Base-by-base conservation (phyloP, 2,797 vertebrate genomes). In the Neoniphon sammara region DNA sequence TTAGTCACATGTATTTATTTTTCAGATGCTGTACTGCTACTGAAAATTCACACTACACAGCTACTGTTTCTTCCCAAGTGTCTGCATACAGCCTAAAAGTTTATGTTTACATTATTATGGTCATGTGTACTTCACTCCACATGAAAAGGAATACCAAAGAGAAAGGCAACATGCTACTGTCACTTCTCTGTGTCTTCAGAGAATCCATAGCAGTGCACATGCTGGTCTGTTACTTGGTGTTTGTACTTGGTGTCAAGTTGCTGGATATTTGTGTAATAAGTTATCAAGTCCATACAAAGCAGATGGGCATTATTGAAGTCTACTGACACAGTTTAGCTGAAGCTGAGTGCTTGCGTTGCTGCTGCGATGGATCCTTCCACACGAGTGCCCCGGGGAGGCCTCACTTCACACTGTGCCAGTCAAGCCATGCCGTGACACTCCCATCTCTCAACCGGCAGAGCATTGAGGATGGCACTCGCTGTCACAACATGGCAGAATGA, bases 401-500 rank as follows among this genome's bases (percentile, higher is more conserved):
- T 87, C 58, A 8, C 76, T 85, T 87, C 83, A 86, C 88, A 74
- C 85, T 85, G 87, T 77, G 83, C 82, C 84, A 89, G 86, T 90
- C 82, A 78, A 76, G 81, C 74, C 82, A 42, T 52, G 74, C 71
- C 56, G 56, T 69, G 82, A 88, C 83, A 73, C 77, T 78, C 78
- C 71, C 70, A 49, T 87, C 86, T 85, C 85, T 84, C 78, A 81
- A 62, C 84, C 83, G 76, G 76, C 84, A 44, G 84, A 82, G 85
- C 85, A 66, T 70, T 52, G 53, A 61, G 66, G 77, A 75, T 86
- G 88, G 88, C 89, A 87, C 80, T 75, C 20, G 69, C 88, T 91
- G 90, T 87, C 89, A 88, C 82, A 90, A 86, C 88, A 86, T 59
- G 79, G 85, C 86, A 91, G 73, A 56, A 74, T 80, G 88, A 91